These are phyloP conservation scores for Halictus ligatus DNA, from an alignment of 2,888 invertebrate species.

Conservation along the genomic window DNA sequence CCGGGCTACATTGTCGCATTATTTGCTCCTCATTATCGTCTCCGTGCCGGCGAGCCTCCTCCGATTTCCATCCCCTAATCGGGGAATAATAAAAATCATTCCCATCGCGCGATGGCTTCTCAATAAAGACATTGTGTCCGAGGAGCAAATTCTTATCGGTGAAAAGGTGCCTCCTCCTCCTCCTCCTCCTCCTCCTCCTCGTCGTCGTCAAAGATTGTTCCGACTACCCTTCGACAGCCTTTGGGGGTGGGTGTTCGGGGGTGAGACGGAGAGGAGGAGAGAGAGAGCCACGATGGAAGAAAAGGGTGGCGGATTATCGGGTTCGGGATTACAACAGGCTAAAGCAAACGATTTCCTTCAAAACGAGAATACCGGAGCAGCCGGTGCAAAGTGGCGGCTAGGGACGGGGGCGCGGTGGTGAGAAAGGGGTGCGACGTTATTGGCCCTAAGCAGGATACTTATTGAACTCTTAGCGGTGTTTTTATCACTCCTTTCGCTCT, in stretches of 20 bases:
- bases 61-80: conserved; percentile 70
- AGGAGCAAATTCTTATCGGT: conserved; percentile 80
- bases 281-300: conserved; percentile 53
- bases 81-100: conserved; percentile 77
- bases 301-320: conserved; percentile 80
- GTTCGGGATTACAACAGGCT: conserved; percentile 79
- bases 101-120: conserved; percentile 76
- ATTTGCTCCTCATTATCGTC: conserved; percentile 69
- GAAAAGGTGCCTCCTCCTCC: conserved; percentile 65
- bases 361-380: conserved; percentile 65
- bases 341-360: conserved; percentile 80
- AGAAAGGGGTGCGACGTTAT: conserved; percentile 77
- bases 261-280: conserved; percentile 19
- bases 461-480: conserved; percentile 82
- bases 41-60: conserved; percentile 30
- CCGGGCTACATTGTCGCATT: conserved; percentile 61
- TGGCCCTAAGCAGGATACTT: conserved; percentile 82
- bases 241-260: neutral
- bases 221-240: conserved; percentile 19
- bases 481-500: conserved; percentile 76
- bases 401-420: conserved; percentile 52
- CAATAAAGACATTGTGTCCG: conserved; percentile 83
- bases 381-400: conserved; percentile 55
- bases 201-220: conserved; percentile 41
- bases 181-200: neutral